Percentiles rank a stretch among this genome's conserved stretches.
phyloP scores from a whole-genome alignment of 2,888 invertebrate genomes.

The Drosophila pegasa region DNA sequence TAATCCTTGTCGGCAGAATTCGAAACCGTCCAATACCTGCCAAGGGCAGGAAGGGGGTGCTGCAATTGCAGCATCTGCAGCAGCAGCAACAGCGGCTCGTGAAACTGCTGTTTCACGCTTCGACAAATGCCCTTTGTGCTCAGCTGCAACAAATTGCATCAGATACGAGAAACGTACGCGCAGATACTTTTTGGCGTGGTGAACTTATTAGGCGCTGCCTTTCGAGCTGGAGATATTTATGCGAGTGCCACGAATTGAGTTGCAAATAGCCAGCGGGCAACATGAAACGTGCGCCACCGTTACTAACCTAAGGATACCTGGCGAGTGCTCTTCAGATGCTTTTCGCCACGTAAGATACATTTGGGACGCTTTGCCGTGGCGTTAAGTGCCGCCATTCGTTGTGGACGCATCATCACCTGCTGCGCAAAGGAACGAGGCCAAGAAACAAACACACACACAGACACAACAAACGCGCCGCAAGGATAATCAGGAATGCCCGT shows the following conservation, averaged over 20 bases:
- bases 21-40: neutral
- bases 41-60: conserved; percentile 12
- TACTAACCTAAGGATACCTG: conserved; percentile 17
- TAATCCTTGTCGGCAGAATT: conserved; percentile 60
- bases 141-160: conserved; percentile 70
- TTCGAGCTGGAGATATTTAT: conserved; percentile 66
- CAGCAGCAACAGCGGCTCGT: conserved; percentile 53
- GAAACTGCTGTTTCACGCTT: conserved; percentile 80
- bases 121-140: conserved; percentile 70
- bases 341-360: conserved; percentile 19
- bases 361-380: conserved; percentile 39
- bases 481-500: conserved; percentile 64
- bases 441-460: conserved; percentile 4
- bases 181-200: conserved; percentile 36
- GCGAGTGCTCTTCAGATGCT: conserved; percentile 51
- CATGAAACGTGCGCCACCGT: conserved; percentile 76
- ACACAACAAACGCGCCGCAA: conserved; percentile 71
- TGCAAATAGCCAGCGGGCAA: conserved; percentile 73
- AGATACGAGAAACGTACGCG: conserved; percentile 46
- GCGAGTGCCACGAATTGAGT: conserved; percentile 77
- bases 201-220: conserved; percentile 69
- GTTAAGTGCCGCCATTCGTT: conserved; percentile 73
- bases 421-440: conserved; percentile 15
- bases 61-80: conserved; percentile 55
- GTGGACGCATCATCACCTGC: conserved; percentile 57